Evolutionary conservation across 2,797 vertebrate genomes (phyloP).

Genomic region (Pseudochirops cupreus): DNA sequence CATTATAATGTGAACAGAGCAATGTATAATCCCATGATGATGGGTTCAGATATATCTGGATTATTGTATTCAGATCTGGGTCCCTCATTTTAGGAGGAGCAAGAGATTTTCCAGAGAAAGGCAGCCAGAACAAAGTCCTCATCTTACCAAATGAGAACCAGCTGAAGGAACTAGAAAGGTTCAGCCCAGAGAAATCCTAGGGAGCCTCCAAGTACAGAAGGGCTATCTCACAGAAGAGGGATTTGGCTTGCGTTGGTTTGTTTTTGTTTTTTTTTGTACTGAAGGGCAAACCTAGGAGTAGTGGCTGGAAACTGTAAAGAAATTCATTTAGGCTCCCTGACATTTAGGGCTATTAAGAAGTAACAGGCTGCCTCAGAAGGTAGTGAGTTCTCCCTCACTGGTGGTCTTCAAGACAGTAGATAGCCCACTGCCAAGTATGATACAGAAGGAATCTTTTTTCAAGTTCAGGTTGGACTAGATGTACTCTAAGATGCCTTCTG

Average conservation of each 20-base stretch:
- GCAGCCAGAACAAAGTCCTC: too few species aligned
- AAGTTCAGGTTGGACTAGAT: not conserved
- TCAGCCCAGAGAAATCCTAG: too few species aligned
- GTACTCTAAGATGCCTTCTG: not conserved
- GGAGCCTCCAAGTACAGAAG: not conserved
- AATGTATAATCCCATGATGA: not conserved
- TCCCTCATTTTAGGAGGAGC: not conserved
- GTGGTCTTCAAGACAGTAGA: not conserved
- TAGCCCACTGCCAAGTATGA: not conserved
- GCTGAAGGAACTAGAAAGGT: too few species aligned
- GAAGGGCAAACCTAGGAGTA: not conserved
- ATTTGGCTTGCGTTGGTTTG: too few species aligned
- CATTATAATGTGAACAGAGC: not conserved
- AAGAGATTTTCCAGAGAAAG: not conserved
- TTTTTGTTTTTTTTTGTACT: not conserved
- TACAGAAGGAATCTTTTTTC: not conserved
- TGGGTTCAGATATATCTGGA: not conserved
- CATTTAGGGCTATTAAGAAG: not conserved
- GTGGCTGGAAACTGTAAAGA: not conserved
- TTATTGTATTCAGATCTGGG: not conserved
- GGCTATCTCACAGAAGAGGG: too few species aligned
- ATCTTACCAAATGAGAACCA: too few species aligned
- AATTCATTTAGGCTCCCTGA: not conserved
- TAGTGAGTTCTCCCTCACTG: not conserved
- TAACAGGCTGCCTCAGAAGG: not conserved